phyloP scores from a whole-genome alignment of 2,113 vertebrate genomes.

The Puffinus mauretanicus region DNA sequence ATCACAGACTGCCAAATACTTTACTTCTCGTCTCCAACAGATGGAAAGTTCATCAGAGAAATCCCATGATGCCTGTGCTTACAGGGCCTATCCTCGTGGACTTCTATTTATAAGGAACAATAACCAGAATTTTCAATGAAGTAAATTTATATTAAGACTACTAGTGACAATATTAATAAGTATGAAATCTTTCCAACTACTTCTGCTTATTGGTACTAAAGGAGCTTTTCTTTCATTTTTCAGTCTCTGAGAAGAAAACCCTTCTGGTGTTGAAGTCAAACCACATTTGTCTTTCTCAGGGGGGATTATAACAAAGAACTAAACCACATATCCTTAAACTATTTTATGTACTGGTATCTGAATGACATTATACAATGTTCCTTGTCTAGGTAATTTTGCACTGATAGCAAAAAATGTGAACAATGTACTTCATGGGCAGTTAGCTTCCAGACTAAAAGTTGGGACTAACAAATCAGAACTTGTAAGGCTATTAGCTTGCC shows the following conservation, averaged over 20 bases:
- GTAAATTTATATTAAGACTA: neutral
- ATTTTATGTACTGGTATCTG: neutral
- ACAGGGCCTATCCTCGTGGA: neutral
- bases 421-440: neutral
- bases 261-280: neutral
- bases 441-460: neutral
- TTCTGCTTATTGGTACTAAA: neutral
- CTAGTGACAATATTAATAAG: neutral
- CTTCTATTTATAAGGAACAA: neutral
- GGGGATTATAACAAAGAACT: neutral
- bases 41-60: neutral
- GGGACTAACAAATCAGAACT: neutral
- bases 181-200: neutral
- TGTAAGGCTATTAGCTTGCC: neutral
- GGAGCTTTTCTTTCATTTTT: neutral
- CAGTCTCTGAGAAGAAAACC: neutral
- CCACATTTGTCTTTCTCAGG: neutral
- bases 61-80: neutral
- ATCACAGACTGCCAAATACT: neutral
- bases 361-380: neutral
- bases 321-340: neutral
- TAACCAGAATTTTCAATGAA: neutral
- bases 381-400: neutral
- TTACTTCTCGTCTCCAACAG: neutral
- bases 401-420: neutral